Evolutionary conservation across 2,113 vertebrate species (phyloP).

Genomic region (Stigmatopora argus): DNA sequence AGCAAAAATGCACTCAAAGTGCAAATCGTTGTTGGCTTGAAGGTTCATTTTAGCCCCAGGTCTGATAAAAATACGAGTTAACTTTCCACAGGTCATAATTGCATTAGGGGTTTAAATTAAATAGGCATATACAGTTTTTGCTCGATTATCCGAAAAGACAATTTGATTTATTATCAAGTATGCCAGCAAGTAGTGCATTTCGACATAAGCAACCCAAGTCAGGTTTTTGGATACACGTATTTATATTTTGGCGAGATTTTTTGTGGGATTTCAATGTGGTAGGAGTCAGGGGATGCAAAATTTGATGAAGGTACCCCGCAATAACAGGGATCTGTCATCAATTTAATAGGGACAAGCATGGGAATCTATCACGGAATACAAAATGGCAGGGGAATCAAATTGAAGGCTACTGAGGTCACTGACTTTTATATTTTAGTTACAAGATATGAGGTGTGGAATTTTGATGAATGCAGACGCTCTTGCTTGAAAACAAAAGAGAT

Average conservation of each 20-base stretch:
- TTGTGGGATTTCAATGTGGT: not conserved
- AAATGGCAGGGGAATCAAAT: not conserved
- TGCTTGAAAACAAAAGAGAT: not conserved
- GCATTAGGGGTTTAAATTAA: not conserved
- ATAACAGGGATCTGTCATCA: too few relatives aligned
- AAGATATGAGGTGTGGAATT: not conserved
- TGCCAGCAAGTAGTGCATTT: too few relatives aligned
- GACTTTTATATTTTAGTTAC: constrained; percentile 2
- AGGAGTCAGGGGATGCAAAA: not conserved
- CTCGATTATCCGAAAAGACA: not conserved
- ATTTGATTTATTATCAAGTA: not conserved
- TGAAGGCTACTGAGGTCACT: not conserved
- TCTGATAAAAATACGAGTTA: not conserved
- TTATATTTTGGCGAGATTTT: too few relatives aligned
- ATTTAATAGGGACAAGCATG: too few relatives aligned
- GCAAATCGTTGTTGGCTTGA: not conserved
- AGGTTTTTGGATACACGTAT: too few relatives aligned
- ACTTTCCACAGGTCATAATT: not conserved
- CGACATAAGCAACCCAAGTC: too few relatives aligned
- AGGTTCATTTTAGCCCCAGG: not conserved
- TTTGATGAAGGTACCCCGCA: not conserved
- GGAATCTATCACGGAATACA: too few relatives aligned
- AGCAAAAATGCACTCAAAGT: not conserved
- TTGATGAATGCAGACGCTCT: not conserved
- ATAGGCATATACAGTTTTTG: not conserved